Evolutionary conservation across 1,140 invertebrate genomes (phyloP).

Genomic region (Cotesia typhae): DNA sequence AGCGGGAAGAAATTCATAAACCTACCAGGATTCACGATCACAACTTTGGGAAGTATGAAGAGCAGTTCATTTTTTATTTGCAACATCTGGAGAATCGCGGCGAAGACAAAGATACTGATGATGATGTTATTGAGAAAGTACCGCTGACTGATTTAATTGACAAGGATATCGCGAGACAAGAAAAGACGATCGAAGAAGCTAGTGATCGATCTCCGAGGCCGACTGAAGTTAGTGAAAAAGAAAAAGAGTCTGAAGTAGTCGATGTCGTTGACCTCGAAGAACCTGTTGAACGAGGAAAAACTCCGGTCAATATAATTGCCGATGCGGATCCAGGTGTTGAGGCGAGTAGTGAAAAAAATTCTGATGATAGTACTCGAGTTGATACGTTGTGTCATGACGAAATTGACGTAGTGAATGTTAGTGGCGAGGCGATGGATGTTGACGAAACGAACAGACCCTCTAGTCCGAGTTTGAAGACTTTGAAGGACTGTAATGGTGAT

Average conservation of each 20-base stretch:
- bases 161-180: slow-evolving; percentile 23
- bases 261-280: too few relatives aligned
- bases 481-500: too few relatives aligned
- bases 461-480: too few relatives aligned
- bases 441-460: too few relatives aligned
- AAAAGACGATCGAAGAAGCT: slow-evolving; percentile 1
- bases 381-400: too few relatives aligned
- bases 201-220: background rate
- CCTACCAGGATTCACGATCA: slow-evolving; percentile 38
- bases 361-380: too few relatives aligned
- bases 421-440: too few relatives aligned
- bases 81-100: slow-evolving; percentile 53
- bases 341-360: background rate
- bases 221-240: too few relatives aligned
- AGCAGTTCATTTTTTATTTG: slow-evolving; percentile 55
- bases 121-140: slow-evolving; percentile 45
- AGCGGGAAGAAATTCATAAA: slow-evolving; percentile 28
- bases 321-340: background rate
- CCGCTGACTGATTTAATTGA: slow-evolving; percentile 54
- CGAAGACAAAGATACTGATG: slow-evolving; percentile 28
- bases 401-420: too few relatives aligned
- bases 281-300: background rate
- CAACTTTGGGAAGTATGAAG: slow-evolving; percentile 53
- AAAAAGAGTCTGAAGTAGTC: background rate
- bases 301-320: background rate